Conservation (phyloP, 1,140 invertebrate species). For the Hyphantria cunea region DNA sequence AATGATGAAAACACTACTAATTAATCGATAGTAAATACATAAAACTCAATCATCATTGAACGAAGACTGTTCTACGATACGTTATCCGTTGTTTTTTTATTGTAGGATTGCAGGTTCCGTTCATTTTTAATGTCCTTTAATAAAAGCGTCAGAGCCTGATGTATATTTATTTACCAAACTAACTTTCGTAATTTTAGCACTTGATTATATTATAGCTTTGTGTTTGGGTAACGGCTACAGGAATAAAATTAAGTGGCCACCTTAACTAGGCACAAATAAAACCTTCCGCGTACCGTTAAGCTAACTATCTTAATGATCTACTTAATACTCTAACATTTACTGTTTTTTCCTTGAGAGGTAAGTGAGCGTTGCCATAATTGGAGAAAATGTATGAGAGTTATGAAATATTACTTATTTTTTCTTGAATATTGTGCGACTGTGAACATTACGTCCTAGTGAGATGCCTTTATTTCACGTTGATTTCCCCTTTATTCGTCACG, state of each 20-base stretch:
- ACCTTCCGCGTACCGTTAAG: background rate
- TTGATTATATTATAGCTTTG: no score
- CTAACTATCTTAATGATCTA: constrained; percentile 14
- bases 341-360: constrained; percentile 9
- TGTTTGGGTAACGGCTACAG: background rate
- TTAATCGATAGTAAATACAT: no score
- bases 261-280: constrained; percentile 18
- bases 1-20: no score
- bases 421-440: background rate
- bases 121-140: no score
- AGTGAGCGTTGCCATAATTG: constrained; percentile 15
- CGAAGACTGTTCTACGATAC: no score
- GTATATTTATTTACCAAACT: no score
- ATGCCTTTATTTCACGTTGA: background rate
- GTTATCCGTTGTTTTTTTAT: no score
- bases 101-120: no score
- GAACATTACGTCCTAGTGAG: background rate
- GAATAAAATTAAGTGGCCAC: constrained; percentile 1
- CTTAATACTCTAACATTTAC: constrained; percentile 19
- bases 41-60: no score
- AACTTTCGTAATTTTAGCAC: no score
- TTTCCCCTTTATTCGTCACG: background rate
- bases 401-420: background rate
- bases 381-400: constrained; percentile 8
- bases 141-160: no score